These are phyloP conservation scores for Hippoglossus hippoglossus DNA, from an alignment of 2,797 vertebrate genomes.

Conservation along the genomic window DNA sequence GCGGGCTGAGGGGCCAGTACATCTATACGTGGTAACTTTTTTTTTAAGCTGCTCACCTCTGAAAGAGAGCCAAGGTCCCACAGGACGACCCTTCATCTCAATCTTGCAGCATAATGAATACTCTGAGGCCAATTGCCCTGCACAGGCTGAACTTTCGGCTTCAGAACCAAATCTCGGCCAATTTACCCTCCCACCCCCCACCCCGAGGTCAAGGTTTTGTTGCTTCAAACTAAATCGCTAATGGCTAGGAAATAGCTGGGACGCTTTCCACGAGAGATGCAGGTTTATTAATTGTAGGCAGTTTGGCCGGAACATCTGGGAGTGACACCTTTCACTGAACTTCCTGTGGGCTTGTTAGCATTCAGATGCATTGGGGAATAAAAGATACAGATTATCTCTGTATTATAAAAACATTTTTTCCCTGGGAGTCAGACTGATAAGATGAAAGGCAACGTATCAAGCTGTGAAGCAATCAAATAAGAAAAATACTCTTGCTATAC, in stretches of 20 bases:
- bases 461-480: conserved; percentile 24
- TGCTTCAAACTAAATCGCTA: conserved; percentile 65
- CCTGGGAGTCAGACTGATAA: conserved; percentile 4
- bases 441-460: conserved; percentile 35
- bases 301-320: conserved; percentile 36
- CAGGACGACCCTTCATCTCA: conserved; percentile 61
- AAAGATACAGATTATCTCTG: conserved; percentile 11
- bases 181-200: conserved; percentile 50
- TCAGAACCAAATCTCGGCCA: conserved; percentile 59
- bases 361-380: conserved; percentile 39
- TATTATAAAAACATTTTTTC: too few species aligned
- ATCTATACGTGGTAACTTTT: conserved; percentile 61
- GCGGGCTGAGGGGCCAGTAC: conserved; percentile 64
- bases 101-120: conserved; percentile 61
- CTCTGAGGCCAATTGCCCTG: conserved; percentile 52
- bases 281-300: conserved; percentile 57
- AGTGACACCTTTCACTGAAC: conserved; percentile 4
- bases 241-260: conserved; percentile 64
- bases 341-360: conserved; percentile 44
- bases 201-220: conserved; percentile 63
- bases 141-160: conserved; percentile 70
- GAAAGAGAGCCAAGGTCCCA: conserved; percentile 63
- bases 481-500: conserved; percentile 3
- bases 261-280: conserved; percentile 46
- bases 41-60: conserved; percentile 53